Conservation (phyloP, 2,888 invertebrate species). For the Drosophila infuscata region DNA sequence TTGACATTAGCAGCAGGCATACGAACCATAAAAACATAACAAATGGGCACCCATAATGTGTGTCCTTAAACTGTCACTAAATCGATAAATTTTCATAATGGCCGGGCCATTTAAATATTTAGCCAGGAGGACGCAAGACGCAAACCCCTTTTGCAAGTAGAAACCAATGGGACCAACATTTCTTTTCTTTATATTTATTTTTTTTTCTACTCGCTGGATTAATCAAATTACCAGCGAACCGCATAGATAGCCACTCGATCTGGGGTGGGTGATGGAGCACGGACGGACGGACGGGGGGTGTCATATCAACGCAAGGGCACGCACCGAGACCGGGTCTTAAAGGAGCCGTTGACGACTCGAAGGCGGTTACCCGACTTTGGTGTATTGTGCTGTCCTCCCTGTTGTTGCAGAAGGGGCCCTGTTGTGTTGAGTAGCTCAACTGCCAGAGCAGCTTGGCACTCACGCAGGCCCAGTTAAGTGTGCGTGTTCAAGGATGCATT, state of each 20-base stretch:
- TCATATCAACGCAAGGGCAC: slow-evolving; percentile 77
- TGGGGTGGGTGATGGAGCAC: neutral
- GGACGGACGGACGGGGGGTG: slow-evolving; percentile 11
- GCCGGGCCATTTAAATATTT: slow-evolving; percentile 80
- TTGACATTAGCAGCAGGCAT: slow-evolving; percentile 79
- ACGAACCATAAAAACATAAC: slow-evolving; percentile 80
- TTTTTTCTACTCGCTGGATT: slow-evolving; percentile 56
- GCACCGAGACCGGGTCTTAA: slow-evolving; percentile 56
- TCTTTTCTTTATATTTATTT: slow-evolving; percentile 9
- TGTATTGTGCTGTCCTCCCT: slow-evolving; percentile 31
- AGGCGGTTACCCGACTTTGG: slow-evolving; percentile 52
- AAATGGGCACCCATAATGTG: slow-evolving; percentile 81
- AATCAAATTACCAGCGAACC: slow-evolving; percentile 76
- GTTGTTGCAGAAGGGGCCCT: slow-evolving; percentile 4
- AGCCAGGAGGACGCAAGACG: slow-evolving; percentile 39
- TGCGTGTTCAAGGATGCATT: slow-evolving; percentile 80
- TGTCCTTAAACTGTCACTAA: slow-evolving; percentile 83
- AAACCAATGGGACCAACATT: slow-evolving; percentile 35
- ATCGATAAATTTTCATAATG: slow-evolving; percentile 83
- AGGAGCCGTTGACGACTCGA: slow-evolving; percentile 34
- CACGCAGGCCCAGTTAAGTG: slow-evolving; percentile 81
- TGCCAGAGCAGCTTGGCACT: slow-evolving; percentile 70
- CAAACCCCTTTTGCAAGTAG: slow-evolving; percentile 54
- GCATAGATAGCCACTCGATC: slow-evolving; percentile 60
- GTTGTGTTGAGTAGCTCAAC: slow-evolving; percentile 60